Evolutionary conservation across 2,797 vertebrate species (phyloP).

Genomic region (Neosilurus mollespiculum): DNA sequence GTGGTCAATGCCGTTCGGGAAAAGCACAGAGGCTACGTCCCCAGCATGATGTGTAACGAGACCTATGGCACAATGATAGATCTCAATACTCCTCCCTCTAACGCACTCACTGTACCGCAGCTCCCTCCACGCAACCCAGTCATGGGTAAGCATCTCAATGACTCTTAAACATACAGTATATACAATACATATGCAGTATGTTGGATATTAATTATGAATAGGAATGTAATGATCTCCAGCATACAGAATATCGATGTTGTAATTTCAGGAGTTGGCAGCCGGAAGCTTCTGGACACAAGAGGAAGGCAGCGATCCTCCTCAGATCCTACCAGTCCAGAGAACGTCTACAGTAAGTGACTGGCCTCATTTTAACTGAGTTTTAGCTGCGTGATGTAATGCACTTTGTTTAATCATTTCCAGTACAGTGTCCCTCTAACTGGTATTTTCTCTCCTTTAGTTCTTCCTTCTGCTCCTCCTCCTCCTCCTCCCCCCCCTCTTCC

Average conservation of each 20-base stretch:
- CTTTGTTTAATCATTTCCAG: not conserved
- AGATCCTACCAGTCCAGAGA: conserved; percentile 84
- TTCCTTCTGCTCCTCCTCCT: conserved; percentile 66
- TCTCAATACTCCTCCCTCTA: conserved; percentile 66
- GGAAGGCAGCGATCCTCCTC: conserved; percentile 91
- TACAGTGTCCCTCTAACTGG: not conserved
- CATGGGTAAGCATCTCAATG: conserved; percentile 65
- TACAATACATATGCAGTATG: not conserved
- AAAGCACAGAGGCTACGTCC: conserved; percentile 79
- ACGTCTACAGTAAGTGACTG: conserved; percentile 79
- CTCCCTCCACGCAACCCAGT: conserved; percentile 81
- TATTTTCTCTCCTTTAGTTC: conserved; percentile 51
- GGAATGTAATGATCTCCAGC: not conserved
- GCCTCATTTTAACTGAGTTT: not conserved
- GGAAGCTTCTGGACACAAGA: conserved; percentile 79
- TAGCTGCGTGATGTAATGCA: not conserved
- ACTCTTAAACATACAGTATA: not conserved
- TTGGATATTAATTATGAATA: not conserved
- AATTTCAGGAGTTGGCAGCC: conserved; percentile 65
- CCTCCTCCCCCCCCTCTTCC: conserved; percentile 64
- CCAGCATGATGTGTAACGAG: conserved; percentile 86
- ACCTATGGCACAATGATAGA: conserved; percentile 89
- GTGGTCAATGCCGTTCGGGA: conserved; percentile 75
- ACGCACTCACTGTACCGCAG: conserved; percentile 67
- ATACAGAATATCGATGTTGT: conserved; percentile 6